Conservation (phyloP, 2,888 invertebrate species). For the Deilephila elpenor region DNA sequence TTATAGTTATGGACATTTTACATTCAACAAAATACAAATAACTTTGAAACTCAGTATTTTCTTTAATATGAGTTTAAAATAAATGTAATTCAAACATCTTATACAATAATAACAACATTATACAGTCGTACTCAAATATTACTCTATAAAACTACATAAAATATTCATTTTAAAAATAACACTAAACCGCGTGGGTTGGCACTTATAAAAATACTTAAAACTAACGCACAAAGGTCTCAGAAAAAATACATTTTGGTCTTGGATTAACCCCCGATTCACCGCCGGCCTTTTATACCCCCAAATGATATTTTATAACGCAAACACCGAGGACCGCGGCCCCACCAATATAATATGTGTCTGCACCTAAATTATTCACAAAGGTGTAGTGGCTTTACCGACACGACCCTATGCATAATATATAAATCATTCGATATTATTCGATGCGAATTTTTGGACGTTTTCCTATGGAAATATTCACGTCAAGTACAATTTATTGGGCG, state of each 20-base stretch:
- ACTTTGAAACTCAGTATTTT: too few species aligned
- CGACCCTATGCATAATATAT: conserved; percentile 77
- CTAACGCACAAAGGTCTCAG: conserved; percentile 32
- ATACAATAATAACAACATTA: neutral
- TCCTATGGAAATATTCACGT: conserved; percentile 49
- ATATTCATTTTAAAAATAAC: conserved; percentile 30
- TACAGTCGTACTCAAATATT: neutral
- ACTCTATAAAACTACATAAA: neutral
- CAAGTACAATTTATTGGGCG: conserved; percentile 47
- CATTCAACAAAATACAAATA: too few species aligned
- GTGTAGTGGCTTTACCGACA: conserved; percentile 68
- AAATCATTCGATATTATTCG: conserved; percentile 75
- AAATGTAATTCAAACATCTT: neutral
- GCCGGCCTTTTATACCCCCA: conserved; percentile 51
- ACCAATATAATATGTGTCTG: conserved; percentile 79
- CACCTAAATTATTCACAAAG: conserved; percentile 80
- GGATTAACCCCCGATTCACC: conserved; percentile 47
- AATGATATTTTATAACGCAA: conserved; percentile 75
- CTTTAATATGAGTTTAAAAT: neutral
- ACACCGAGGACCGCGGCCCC: conserved; percentile 65
- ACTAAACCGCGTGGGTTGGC: conserved; percentile 29
- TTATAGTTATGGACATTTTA: too few species aligned
- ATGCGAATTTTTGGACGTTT: conserved; percentile 49
- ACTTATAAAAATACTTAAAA: conserved; percentile 40
- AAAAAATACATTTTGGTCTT: conserved; percentile 41